Percentiles rank a stretch among this genome's conserved stretches.
Conservation (phyloP, 2,888 invertebrate genomes). For the Palloptera scutellata region DNA sequence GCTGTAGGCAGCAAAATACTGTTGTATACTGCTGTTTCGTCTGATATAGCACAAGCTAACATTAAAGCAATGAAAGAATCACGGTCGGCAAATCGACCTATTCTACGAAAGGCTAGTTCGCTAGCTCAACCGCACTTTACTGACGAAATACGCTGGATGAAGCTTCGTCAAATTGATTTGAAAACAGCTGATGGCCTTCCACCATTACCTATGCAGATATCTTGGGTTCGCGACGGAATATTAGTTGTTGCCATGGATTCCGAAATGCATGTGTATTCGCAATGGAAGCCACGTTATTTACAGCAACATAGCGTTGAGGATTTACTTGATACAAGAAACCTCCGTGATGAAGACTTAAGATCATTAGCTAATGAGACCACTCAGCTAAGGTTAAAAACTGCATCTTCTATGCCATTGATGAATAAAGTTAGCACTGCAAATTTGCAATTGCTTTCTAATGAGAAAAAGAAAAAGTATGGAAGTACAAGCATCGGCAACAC, state of each 20-base stretch:
- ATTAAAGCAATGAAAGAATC: constrained; percentile 91
- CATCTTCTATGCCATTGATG: constrained; percentile 81
- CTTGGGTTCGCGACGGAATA: constrained; percentile 98
- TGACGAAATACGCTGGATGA: constrained; percentile 97
- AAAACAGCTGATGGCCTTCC: constrained; percentile 95
- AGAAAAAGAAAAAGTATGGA: constrained; percentile 70
- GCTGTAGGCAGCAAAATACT: constrained; percentile 93
- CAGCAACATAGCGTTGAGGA: constrained; percentile 71
- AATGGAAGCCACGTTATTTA: constrained; percentile 81
- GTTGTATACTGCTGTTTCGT: constrained; percentile 91
- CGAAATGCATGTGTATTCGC: constrained; percentile 99
- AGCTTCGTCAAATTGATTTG: constrained; percentile 86
- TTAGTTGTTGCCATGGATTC: constrained; percentile 99
- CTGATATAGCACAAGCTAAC: constrained; percentile 93
- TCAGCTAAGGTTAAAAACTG: constrained; percentile 74
- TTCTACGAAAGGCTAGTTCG: constrained; percentile 89
- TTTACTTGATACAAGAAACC: constrained; percentile 75
- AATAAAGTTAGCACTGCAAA: constrained; percentile 87
- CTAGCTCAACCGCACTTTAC: constrained; percentile 88
- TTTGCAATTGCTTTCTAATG: constrained; percentile 78
- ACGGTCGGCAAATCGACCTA: constrained; percentile 81
- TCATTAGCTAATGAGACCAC: constrained; percentile 72
- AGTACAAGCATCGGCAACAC: constrained; percentile 61
- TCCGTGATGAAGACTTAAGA: constrained; percentile 75
- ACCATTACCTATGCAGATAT: constrained; percentile 97